These are phyloP conservation scores for Scytalopus superciliaris DNA, from an alignment of 2,113 vertebrate species.

Conservation along the genomic window DNA sequence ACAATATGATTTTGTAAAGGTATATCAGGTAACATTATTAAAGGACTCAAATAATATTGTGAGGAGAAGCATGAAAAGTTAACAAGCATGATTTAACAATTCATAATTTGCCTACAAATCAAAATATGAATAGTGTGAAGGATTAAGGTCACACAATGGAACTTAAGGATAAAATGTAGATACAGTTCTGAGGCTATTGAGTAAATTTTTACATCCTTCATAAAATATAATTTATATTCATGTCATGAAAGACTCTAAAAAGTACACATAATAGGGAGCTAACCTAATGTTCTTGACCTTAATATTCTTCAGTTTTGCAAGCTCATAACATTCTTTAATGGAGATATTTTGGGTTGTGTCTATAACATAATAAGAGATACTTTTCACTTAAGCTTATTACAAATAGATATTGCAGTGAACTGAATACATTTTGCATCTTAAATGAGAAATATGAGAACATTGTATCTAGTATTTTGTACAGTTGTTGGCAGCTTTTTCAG, in stretches of 20 bases:
- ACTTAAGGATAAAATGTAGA: background rate
- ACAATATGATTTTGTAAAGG: background rate
- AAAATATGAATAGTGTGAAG: background rate
- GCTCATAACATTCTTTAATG: background rate
- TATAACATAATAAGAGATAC: background rate
- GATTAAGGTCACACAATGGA: background rate
- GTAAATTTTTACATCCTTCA: background rate
- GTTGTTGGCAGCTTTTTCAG: background rate
- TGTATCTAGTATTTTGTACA: background rate
- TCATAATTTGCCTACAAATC: background rate
- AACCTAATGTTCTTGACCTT: background rate
- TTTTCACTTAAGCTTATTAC: background rate
- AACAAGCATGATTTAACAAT: background rate
- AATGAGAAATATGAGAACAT: background rate
- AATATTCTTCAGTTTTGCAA: background rate
- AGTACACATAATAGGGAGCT: background rate
- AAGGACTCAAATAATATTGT: background rate
- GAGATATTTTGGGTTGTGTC: background rate
- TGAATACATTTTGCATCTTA: background rate
- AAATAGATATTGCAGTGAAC: background rate
- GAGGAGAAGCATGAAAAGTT: background rate
- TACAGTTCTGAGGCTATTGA: background rate
- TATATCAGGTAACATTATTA: background rate
- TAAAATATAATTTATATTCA: background rate
- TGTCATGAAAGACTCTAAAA: background rate